Percentiles rank a stretch among this genome's conserved stretches.
Evolutionary conservation across 2,797 vertebrate species (phyloP).

Genomic region (Champsocephalus gunnari): DNA sequence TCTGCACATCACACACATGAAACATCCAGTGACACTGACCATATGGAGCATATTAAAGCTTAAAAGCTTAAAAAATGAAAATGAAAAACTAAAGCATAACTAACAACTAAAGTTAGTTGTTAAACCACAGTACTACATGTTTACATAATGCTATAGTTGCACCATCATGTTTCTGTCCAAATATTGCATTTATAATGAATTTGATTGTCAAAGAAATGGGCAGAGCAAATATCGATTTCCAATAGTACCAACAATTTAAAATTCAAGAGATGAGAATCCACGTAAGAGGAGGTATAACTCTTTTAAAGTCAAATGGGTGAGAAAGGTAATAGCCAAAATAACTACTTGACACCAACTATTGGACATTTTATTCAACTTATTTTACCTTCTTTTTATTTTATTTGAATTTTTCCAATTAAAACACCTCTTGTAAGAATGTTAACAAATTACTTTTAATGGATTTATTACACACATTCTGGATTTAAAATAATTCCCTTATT

Average conservation of each 20-base stretch:
- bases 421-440: slow-evolving; percentile 15
- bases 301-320: background rate
- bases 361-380: background rate
- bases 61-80: no score
- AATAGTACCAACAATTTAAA: background rate
- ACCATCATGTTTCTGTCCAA: background rate
- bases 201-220: background rate
- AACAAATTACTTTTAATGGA: slow-evolving; percentile 20
- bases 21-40: background rate
- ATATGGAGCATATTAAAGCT: background rate
- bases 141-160: background rate
- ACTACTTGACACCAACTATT: background rate
- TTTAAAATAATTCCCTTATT: slow-evolving; percentile 8
- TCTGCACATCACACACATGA: background rate
- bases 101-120: no score
- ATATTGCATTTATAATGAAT: background rate
- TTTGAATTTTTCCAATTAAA: background rate
- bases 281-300: background rate
- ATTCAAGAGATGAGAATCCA: background rate
- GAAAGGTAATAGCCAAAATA: background rate
- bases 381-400: slow-evolving; percentile 14
- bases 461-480: background rate
- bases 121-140: no score
- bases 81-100: background rate
- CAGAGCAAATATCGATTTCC: background rate